phyloP scores from a whole-genome alignment of 2,113 vertebrate genomes.

The Aegotheles bennettii region DNA sequence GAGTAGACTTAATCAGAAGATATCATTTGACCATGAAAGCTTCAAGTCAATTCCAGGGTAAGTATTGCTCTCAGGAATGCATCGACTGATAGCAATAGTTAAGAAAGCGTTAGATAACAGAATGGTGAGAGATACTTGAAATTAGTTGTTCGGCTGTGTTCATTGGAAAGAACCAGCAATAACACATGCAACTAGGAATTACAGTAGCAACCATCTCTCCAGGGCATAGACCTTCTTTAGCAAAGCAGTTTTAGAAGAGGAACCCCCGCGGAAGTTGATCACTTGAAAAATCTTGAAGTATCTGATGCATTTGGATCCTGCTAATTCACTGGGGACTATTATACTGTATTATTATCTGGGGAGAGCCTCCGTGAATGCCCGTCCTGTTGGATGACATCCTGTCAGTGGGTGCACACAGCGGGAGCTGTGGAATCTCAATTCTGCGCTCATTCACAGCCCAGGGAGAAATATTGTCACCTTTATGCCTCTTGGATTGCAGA shows the following conservation, averaged over 20 bases:
- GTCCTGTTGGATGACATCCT: background rate
- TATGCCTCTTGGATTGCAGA: conserved; percentile 56
- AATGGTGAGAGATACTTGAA: conserved; percentile 29
- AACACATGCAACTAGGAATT: background rate
- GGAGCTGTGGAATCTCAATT: conserved; percentile 55
- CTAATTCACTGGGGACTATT: background rate
- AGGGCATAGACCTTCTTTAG: accelerated
- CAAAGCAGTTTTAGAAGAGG: background rate
- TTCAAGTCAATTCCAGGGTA: background rate
- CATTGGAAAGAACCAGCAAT: background rate
- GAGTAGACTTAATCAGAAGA: background rate
- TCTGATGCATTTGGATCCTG: background rate
- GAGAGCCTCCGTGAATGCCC: background rate
- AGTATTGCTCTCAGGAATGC: background rate
- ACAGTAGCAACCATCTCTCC: background rate
- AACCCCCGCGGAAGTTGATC: background rate
- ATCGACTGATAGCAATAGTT: background rate
- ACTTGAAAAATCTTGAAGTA: background rate
- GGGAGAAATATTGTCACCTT: conserved; percentile 61
- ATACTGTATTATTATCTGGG: background rate
- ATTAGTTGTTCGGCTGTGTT: background rate
- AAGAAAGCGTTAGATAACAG: conserved; percentile 11
- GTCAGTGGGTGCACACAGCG: background rate
- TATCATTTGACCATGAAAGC: background rate
- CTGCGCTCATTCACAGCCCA: conserved; percentile 28